Conservation (phyloP, 2,113 vertebrate genomes). For the Tetraodon nigroviridis region DNA sequence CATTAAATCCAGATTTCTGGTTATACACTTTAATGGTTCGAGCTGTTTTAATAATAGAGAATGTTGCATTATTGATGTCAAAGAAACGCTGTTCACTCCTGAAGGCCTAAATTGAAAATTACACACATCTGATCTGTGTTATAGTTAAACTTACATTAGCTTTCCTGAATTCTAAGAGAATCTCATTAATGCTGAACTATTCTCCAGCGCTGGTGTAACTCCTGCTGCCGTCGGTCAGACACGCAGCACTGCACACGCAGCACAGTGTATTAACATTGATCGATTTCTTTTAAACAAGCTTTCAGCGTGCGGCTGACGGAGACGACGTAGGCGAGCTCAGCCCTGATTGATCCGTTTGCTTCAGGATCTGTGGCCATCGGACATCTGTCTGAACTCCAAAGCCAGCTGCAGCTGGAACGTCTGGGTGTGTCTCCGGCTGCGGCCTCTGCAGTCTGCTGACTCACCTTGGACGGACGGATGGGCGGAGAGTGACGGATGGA, state of each 20-base stretch:
- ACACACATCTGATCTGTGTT: no score
- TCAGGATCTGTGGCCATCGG: not conserved
- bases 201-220: not conserved
- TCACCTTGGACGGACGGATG: conserved; percentile 44
- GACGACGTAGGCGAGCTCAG: not conserved
- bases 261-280: conserved; percentile 9
- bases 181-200: not conserved
- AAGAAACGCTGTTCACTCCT: no score
- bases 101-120: no score
- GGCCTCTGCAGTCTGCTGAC: conserved; percentile 51
- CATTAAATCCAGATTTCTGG: no score
- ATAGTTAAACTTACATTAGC: no score
- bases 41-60: no score
- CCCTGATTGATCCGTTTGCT: conserved; percentile 27
- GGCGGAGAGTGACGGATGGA: conserved; percentile 9
- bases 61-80: no score
- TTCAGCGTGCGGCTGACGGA: conserved; percentile 10
- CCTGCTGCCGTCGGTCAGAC: not conserved
- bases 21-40: no score
- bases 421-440: conserved; percentile 15
- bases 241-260: not conserved
- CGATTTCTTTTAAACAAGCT: conserved; percentile 21
- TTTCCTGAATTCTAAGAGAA: no score
- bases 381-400: not conserved
- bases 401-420: not conserved